Percentiles rank a stretch among this genome's conserved stretches.
Conservation (phyloP, 2,888 invertebrate genomes). For the Andricus quercusramuli region DNA sequence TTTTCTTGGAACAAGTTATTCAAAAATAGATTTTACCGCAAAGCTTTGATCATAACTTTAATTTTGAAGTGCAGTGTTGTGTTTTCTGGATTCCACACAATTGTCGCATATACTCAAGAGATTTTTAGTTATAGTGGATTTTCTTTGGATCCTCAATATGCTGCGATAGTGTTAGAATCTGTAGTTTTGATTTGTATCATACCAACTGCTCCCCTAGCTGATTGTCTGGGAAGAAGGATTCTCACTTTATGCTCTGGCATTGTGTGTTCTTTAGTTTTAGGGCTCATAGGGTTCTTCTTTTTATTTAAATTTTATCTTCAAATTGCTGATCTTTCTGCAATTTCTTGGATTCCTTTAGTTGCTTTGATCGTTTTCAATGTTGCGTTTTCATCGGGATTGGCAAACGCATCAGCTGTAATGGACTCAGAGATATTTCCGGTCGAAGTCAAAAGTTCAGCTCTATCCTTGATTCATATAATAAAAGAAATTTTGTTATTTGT, state of each 20-base stretch:
- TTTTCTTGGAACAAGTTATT: conserved; percentile 75
- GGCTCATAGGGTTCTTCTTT: conserved; percentile 81
- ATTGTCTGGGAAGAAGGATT: conserved; percentile 83
- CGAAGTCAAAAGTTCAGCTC: conserved; percentile 83
- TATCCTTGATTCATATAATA: conserved; percentile 83
- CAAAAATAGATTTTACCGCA: conserved; percentile 79
- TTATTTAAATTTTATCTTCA: conserved; percentile 79
- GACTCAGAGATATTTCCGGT: conserved; percentile 84
- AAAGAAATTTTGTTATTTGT: conserved; percentile 82
- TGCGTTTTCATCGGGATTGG: conserved; percentile 83
- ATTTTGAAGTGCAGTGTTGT: too few relatives aligned
- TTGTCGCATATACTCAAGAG: conserved; percentile 82
- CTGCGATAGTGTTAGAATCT: conserved; percentile 80
- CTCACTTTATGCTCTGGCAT: conserved; percentile 80
- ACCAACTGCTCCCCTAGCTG: conserved; percentile 82
- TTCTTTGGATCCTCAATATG: conserved; percentile 79
- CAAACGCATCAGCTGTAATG: conserved; percentile 83
- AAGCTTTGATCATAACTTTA: conserved; percentile 75
- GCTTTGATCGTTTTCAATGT: conserved; percentile 83
- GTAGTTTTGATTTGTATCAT: conserved; percentile 81
- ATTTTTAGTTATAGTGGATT: conserved; percentile 82
- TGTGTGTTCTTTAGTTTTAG: conserved; percentile 80
- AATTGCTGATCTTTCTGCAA: conserved; percentile 78
- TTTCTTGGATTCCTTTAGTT: conserved; percentile 82
- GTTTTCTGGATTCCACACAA: conserved; percentile 82